Evolutionary conservation across 2,797 vertebrate species (phyloP), one percentile per base, ranked within the genome.

Genomic region (Sternarchorhynchus goeldii): DNA sequence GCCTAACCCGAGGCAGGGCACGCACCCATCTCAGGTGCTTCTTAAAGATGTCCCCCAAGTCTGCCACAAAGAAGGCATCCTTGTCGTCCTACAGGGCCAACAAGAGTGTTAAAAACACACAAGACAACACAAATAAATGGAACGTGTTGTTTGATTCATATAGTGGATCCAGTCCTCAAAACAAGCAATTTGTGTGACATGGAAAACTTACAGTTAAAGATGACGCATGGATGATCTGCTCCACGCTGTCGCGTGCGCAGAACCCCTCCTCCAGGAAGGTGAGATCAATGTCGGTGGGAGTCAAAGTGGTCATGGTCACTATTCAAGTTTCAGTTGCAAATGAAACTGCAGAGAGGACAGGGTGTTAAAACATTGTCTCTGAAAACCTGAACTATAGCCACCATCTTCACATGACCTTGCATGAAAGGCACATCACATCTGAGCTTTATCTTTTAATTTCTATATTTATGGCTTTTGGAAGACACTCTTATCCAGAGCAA

Each of bases 11-110:
- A 63, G 98, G 97, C 83, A 99, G 90, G 25, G 92, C 92, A 79
- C 95, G 95, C 4, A 87, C 82, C 97, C 98, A 99, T 3, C 96
- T 92, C 55, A 97, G 53, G 50, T 99, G 98, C 79, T 99, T 99
- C 91, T 96, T 98, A 0, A 98, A 81, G 56, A 99, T 87, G 32
- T 99, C 98, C 0, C 98, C 97, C 3, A 99, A 89, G 89, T 99
- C 97, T 66, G 96, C 98, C 36, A 99, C 92, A 0, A 96, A 99
- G 89, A 99, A 99, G 78, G 98, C 97, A 86, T 99, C 97, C 85
- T 96, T 93, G 77, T 99, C 97, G 84, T 99, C 97, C 98, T 99
- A 83, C 16, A 82, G 50, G 57, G 2, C 2, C n/a, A 66, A 41
- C 2, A 36, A 25, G 74, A 6, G 41, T 56, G 16, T 0, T 20